phyloP scores from a whole-genome alignment of 2,113 vertebrate species.

The Ictalurus furcatus region DNA sequence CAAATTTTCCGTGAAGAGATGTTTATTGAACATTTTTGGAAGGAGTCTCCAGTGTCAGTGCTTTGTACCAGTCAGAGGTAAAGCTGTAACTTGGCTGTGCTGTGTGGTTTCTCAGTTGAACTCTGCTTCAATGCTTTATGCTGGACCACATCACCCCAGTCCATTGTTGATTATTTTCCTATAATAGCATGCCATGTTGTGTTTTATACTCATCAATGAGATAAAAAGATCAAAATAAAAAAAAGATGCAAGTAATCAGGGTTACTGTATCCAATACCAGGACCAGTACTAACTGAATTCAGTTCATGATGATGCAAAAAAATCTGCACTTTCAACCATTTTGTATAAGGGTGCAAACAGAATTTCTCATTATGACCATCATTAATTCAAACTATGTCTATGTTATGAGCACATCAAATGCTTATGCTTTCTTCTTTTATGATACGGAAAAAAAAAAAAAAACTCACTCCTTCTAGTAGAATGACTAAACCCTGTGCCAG shows the following conservation, averaged over 20 bases:
- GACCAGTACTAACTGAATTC: background rate
- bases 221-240: too few species aligned
- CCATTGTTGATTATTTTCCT: background rate
- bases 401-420: background rate
- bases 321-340: background rate
- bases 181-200: background rate
- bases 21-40: background rate
- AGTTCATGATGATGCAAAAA: background rate
- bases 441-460: background rate
- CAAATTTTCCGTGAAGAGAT: background rate
- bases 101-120: background rate
- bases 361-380: background rate
- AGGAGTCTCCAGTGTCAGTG: background rate
- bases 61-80: background rate
- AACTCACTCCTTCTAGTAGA: background rate
- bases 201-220: background rate
- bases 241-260: background rate
- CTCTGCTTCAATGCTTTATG: background rate
- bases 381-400: background rate
- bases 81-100: background rate
- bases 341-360: background rate
- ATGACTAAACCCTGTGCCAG: background rate
- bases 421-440: background rate
- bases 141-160: too few species aligned
- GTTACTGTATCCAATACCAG: background rate